These are phyloP conservation scores for Patella vulgata DNA, from an alignment of 1,140 invertebrate genomes.

Conservation along the genomic window DNA sequence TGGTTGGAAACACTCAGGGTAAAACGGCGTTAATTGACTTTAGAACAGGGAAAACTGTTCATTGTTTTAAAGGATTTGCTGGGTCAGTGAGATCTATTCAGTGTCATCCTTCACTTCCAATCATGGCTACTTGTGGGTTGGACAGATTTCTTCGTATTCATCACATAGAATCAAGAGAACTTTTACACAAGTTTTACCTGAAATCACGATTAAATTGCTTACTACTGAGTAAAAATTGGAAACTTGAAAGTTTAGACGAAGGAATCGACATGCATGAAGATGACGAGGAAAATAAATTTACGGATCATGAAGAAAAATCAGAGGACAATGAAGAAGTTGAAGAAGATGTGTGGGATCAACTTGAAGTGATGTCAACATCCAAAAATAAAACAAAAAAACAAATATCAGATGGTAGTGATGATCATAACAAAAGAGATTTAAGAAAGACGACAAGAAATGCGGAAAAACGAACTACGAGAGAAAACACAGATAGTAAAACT, in stretches of 20 bases:
- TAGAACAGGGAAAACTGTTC: constrained; percentile 71
- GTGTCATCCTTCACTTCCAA: constrained; percentile 71
- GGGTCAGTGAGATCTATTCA: constrained; percentile 77
- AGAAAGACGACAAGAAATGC: too few relatives aligned
- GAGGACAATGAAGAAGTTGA: constrained; percentile 5
- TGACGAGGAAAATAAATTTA: constrained; percentile 8
- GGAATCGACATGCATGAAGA: constrained; percentile 16
- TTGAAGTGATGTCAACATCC: too few relatives aligned
- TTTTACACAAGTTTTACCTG: constrained; percentile 73
- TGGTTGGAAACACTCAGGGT: constrained; percentile 79
- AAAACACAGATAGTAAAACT: too few relatives aligned
- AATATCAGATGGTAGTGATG: too few relatives aligned
- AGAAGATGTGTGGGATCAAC: constrained; percentile 4
- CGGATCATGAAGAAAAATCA: not conserved
- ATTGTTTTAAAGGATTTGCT: constrained; percentile 77
- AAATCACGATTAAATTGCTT: constrained; percentile 68
- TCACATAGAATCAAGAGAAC: constrained; percentile 74
- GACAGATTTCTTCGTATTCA: constrained; percentile 85
- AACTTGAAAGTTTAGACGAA: constrained; percentile 1
- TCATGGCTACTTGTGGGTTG: constrained; percentile 79
- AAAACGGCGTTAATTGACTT: constrained; percentile 77
- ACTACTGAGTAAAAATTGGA: constrained; percentile 45
- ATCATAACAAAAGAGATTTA: too few relatives aligned
- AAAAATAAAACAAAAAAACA: too few relatives aligned
- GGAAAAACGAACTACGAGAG: too few relatives aligned